A percentile compares a stretch with the other conserved stretches of the same genome.
Conservation (phyloP, 2,797 vertebrate genomes). For the Anas capensis region DNA sequence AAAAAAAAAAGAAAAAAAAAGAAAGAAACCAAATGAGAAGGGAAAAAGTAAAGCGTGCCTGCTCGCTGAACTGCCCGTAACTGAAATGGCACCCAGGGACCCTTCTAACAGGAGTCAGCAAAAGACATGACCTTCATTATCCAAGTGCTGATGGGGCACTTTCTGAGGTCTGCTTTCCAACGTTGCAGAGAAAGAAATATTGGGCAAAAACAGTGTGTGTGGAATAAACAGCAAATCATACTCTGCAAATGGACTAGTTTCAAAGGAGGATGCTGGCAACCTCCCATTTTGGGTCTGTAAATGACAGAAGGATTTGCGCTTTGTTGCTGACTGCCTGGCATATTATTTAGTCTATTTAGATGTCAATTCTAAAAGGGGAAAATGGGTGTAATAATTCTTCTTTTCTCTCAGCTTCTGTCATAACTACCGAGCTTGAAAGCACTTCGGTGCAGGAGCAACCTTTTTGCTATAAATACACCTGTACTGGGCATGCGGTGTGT, state of each 20-base stretch:
- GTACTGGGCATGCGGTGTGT: fast-evolving
- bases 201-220: not conserved
- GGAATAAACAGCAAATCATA: not conserved
- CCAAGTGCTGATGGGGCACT: constrained; percentile 41
- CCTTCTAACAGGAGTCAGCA: constrained; percentile 20
- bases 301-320: not conserved
- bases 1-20: no score
- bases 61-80: constrained; percentile 17
- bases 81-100: constrained; percentile 13
- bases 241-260: not conserved
- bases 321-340: not conserved
- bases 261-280: not conserved
- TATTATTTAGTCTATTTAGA: not conserved
- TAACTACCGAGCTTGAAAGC: not conserved
- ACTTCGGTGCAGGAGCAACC: not conserved
- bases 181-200: not conserved
- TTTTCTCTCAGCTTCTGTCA: not conserved
- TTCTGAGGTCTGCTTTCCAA: not conserved
- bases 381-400: not conserved
- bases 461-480: not conserved
- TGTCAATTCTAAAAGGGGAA: not conserved
- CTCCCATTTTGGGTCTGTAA: not conserved
- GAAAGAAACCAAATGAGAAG: not conserved
- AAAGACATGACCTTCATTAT: constrained; percentile 48
- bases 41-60: not conserved